Conservation (phyloP, 2,888 invertebrate species). For the Hirtodrosophila confusa region DNA sequence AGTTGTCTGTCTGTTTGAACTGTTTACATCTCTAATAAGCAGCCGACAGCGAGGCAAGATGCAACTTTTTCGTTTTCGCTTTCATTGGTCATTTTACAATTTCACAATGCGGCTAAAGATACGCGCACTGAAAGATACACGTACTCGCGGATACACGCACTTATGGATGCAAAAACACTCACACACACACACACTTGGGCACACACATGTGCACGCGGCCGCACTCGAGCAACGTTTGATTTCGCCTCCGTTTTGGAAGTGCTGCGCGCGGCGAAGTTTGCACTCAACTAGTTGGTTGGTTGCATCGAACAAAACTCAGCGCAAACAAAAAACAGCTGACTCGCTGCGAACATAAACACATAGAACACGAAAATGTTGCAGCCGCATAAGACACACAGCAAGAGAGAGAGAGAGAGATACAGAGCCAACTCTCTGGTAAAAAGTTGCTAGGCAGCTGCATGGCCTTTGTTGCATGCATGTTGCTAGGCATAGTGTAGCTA, state of each 20-base stretch:
- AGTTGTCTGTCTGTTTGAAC: slow-evolving; percentile 26
- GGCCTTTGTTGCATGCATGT: no score
- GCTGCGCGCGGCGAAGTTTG: slow-evolving; percentile 21
- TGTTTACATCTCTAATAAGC: slow-evolving; percentile 1
- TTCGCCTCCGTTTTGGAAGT: slow-evolving; percentile 3
- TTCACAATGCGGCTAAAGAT: no score
- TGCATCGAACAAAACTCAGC: slow-evolving; percentile 26
- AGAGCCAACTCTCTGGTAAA: no score
- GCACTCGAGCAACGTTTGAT: slow-evolving; percentile 8
- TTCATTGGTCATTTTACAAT: no score
- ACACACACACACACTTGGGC: slow-evolving; percentile 1
- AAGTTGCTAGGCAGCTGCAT: no score
- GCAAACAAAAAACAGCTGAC: slow-evolving; percentile 26
- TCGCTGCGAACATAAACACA: slow-evolving; percentile 8
- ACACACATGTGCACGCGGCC: slow-evolving; percentile 10
- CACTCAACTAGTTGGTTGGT: slow-evolving; percentile 12
- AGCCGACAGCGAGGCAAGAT: no score
- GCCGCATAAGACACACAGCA: background rate
- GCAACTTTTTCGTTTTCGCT: no score
- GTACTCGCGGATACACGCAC: slow-evolving; percentile 1
- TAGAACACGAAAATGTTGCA: slow-evolving; percentile 9
- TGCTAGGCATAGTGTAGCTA: no score
- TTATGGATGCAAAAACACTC: slow-evolving; percentile 4
- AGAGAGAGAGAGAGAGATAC: background rate
- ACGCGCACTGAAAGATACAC: background rate